Evolutionary conservation across 1,140 invertebrate species (phyloP).

Genomic region (Gonioctena quinquepunctata): DNA sequence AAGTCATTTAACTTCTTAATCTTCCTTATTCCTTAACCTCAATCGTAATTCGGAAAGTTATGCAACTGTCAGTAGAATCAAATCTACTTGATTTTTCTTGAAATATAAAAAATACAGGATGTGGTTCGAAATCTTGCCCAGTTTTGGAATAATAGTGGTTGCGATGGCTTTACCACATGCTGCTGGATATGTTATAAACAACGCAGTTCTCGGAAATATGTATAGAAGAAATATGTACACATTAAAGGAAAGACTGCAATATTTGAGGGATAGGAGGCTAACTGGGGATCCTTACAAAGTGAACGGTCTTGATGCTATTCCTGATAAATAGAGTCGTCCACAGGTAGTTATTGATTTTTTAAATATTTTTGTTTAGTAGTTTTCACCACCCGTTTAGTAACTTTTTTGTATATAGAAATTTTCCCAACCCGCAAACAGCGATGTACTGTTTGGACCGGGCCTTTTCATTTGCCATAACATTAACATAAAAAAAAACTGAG

Average conservation of each 20-base stretch:
- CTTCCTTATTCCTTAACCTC: no score
- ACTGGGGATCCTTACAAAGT: conserved; percentile 33
- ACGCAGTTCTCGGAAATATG: conserved; percentile 61
- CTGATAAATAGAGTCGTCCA: conserved; percentile 59
- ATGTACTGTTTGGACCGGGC: no score
- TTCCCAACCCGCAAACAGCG: no score
- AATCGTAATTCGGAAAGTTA: no score
- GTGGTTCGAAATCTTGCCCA: conserved; percentile 70
- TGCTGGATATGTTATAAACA: conserved; percentile 63
- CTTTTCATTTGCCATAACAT: no score
- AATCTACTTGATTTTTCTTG: conserved; percentile 27
- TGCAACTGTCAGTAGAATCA: neutral
- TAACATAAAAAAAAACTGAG: no score
- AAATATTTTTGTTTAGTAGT: no score
- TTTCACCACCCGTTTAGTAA: no score
- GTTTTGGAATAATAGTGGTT: conserved; percentile 61
- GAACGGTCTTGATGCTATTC: conserved; percentile 61
- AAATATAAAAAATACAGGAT: conserved; percentile 44
- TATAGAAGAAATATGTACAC: conserved; percentile 29
- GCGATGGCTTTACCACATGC: conserved; percentile 62
- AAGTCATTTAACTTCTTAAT: no score
- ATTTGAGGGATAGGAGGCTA: conserved; percentile 37
- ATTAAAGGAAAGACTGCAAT: conserved; percentile 27
- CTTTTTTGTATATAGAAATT: no score
- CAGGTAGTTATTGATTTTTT: no score